Evolutionary conservation across 2,113 vertebrate genomes (phyloP), one percentile per base, ranked within the genome.

Genomic region (Embiotoca jacksoni): DNA sequence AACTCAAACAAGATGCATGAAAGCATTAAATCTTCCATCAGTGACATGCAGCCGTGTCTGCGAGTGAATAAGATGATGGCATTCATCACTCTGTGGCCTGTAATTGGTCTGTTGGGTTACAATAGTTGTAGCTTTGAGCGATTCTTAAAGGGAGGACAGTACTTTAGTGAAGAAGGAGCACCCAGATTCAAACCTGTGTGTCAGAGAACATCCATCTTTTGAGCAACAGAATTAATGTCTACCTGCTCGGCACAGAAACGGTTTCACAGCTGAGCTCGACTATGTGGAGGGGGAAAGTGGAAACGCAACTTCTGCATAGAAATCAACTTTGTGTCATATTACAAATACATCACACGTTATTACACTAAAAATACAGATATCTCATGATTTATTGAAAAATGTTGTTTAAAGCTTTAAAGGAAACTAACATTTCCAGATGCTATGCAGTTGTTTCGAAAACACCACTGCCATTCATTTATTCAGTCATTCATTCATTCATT

Each of bases 401-500:
- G n/a, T 44, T 59, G 8, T 65, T 55, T 37, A 50, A 16, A 62
- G 47, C 31, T 68, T 70, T 8, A 68, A 55, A 72, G 41, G 7
- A 37, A 36, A 49, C 39, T 16, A 23, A 1, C 54, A 41, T 80
- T 69, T 73, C 61, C 59, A 33, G 53, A 72, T 55, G 70, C 36
- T 82, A 72, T 68, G 67, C 53, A 14, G 74, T 57, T 78, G 44
- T 81, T 84, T 80, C 62, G 35, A 82, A 75, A 75, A 77, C 71
- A 70, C 59, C 23, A 30, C 41, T 35, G 33, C 76, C 75, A 78
- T 81, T 87, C 89, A 90, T 91, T 91, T 89, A 93, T 84, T 88
- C 49, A 66, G 62, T 87, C 77, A 80, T 74, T 85, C 87, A 90
- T 89, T 92, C 90, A 89, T 90, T 92, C 73, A 81, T 85, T 75